Base-by-base conservation (phyloP, 2,113 vertebrate species). In the Onychorhynchus coronatus region DNA sequence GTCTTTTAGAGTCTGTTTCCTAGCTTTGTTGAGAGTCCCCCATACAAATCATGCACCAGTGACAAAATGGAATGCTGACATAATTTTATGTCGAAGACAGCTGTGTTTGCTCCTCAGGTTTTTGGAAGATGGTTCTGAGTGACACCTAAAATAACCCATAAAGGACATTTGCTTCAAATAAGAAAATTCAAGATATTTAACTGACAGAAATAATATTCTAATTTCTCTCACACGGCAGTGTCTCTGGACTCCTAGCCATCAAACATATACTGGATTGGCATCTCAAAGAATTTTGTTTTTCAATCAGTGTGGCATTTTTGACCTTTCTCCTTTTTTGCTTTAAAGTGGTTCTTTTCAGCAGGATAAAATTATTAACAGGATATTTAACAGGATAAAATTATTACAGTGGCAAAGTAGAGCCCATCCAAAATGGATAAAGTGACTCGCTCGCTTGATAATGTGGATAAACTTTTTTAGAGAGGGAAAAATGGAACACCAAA, bases 31-130 rank as follows among this genome's bases (percentile, higher is more conserved):
- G 52, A 55, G 33, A 71, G 33, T 67, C 2, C 27, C 37, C 20
- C 6, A 8, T 3, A 28, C 39, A 55, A n/a, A 66, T 56, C 25
- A 71, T 0, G 0, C 19, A 47, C 6, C 25, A 66, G 7, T 31
- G 58, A 12, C 63, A 56, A 88, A 76, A 50, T 22, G 42, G 47
- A 93, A 66, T 61, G 70, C 33, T 80, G 58, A 52, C 31, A 56
- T 44, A 2, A 61, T 71, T 88, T 88, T 67, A 5, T 56, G 66
- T 47, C 30, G 76, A 87, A 75, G 33, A 37, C 16, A 71, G 30
- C 27, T 84, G 8, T 47, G 10, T 77, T 83, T 75, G 23, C 30
- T 62, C 46, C 33, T 80, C 30, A 52, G 46, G 4, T 16, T 67
- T 88, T 81, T 37, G 31, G 53, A 52, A 75, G 23, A 42, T 37